Base-by-base conservation (phyloP, 2,797 vertebrate species). In the Tinamus major region DNA sequence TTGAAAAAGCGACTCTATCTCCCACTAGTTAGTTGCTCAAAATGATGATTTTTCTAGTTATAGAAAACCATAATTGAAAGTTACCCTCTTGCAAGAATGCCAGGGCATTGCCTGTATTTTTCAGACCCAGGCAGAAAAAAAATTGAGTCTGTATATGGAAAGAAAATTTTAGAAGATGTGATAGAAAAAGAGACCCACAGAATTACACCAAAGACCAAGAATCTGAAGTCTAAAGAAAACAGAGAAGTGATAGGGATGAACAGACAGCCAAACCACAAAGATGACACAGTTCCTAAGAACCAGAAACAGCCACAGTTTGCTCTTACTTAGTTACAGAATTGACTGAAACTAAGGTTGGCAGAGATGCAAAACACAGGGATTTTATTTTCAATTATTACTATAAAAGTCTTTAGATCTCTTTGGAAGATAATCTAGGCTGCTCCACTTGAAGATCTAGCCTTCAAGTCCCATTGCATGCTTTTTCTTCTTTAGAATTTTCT, bases 401-500 rank as follows among this genome's bases (percentile, higher is more conserved):
- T 53, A n/a, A 26, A 71, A 44, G 1, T 27, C 5, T 56, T 71
- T 61, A 18, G 51, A 3, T 67, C 8, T 82, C 72, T 2, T 42
- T 58, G 53, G 6, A 76, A 7, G 9, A 27, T 84, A 86, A 68
- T n/a, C 13, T 70, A 59, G 10, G 16, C 20, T 64, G 1, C 4
- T 62, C 4, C 21, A 20, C 4, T 23, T 78, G 27, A 8, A 90
- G 42, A 8, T 46, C 13, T 39, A 16, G 0, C 13, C 79, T 51
- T 2, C 7, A 13, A 24, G 41, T 29, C 15, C 2, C 35, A 0
- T 33, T 29, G n/a, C 3, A 4, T 55, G 14, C 0, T 61, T 79
- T 63, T 69, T 24, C 24, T 65, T 31, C 15, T 1, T 27, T 26
- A n/a, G 24, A 53, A 9, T 67, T 83, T 88, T 6, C 4, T 4